Evolutionary conservation across 2,888 invertebrate genomes (phyloP), one percentile per base, ranked within the genome.

Genomic region (Carterocephalus palaemon): DNA sequence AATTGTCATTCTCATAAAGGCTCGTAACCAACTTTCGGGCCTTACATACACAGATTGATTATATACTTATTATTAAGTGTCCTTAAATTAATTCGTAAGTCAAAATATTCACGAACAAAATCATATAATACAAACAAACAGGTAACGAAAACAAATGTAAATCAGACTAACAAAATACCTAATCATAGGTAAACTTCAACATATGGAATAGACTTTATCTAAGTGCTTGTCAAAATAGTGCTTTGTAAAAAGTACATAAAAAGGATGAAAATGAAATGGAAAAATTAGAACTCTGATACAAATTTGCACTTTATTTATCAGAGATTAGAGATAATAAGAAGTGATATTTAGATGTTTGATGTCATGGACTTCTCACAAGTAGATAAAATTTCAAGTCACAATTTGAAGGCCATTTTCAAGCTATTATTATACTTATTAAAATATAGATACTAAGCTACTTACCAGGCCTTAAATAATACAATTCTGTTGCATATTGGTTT

Each of bases 91-190:
- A 49, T 41, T 23, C 38, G 42, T 41, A 33, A 31, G 46, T 42
- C 51, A 59, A 46, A 47, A 50, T 38, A 22, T 12, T 34, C 12
- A 41, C 24, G 32, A 26, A 67, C 64, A 59, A 67, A 70, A 66
- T 64, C 59, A n/a, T n/a, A n/a, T n/a, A 65, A 48, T 51, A 28
- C 59, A 70, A 71, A 74, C 69, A 68, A 79, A 81, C 75, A 77
- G 70, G 66, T 75, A 79, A 81, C 73, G 64, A 69, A 75, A 63
- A 51, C 34, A 43, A 67, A 69, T 67, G 65, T 71, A 79, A 78
- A 75, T 78, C 78, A 82, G 73, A 80, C 77, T 78, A 68, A 73
- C 70, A 75, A 60, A 72, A 77, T 76, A 66, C 77, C 70, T 71
- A 78, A 76, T 69, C 72, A 75, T 60, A 72, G 37, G 38, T 72